Base-by-base conservation (phyloP, 2,888 invertebrate genomes). In the Ephialtes manifestator region DNA sequence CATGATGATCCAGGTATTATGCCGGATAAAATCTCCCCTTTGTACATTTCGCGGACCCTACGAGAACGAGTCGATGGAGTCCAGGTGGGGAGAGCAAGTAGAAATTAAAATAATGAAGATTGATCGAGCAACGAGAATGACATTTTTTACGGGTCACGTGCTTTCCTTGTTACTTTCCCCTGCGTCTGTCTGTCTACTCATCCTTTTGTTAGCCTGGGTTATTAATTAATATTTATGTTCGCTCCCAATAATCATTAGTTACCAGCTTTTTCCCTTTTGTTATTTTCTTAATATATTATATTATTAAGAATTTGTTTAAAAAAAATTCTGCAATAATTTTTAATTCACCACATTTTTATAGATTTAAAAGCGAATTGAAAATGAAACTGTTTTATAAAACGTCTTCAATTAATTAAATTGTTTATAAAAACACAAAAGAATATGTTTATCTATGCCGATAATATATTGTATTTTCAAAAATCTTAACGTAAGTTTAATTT, bases 101-200 rank as follows among this genome's bases (percentile, higher is more conserved):
- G 85, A 88, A 89, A 89, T 89, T 87, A 88, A 88, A 87, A 89
- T 89, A 88, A 89, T 88, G 89, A 89, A 89, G 89, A 89, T 89
- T 89, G 89, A 89, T 89, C 87, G 85, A 63, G 74, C 68, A 74
- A 65, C 70, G 58, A 81, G 85, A 88, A 87, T 86, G 87, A 87
- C 85, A 83, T 74, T 87, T 87, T 88, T 76, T 71, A 48, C 76
- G 68, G 78, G 75, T 85, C 84, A 83, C 72, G 63, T 39, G 18
- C 76, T 63, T 77, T 60, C 58, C 55, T 75, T 55, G 53, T 65
- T 51, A 43, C 24, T 31, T 15, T 24, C 55, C 68, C 58, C 24
- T 58, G 43, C 1, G 24, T 18, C 63, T 31, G 11, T n/a, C 13
- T 28, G 51, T 8, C 43, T 43, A 11, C 53, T 63, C 63, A 53